A percentile compares a stretch with the other conserved stretches of the same genome.
Conservation (phyloP, 2,888 invertebrate genomes). For the Coelogynopora nodosa region DNA sequence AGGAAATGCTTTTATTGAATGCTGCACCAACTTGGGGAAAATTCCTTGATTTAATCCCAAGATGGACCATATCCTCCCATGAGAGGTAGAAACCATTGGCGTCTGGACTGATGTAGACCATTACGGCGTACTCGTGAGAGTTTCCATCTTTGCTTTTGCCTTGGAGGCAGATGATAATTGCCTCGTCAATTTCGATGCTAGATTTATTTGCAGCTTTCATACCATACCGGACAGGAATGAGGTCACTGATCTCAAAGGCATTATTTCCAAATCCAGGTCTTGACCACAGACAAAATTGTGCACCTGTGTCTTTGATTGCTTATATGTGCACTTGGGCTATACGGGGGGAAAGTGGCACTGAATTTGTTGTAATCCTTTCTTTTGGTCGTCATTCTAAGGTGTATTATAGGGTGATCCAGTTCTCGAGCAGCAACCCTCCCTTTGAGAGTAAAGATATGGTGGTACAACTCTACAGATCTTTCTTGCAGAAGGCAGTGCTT, state of each 20-base stretch:
- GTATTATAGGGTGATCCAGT: neutral
- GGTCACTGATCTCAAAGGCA: neutral
- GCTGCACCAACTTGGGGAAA: conserved; percentile 4
- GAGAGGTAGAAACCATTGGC: conserved; percentile 6
- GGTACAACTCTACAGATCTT: too few species aligned
- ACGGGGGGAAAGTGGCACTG: neutral
- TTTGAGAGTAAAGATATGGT: too few species aligned
- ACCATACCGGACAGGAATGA: neutral
- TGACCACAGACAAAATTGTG: conserved; percentile 20
- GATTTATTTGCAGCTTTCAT: neutral
- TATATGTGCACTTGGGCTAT: neutral
- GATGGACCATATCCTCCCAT: neutral
- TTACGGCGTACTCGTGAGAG: neutral
- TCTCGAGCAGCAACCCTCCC: neutral
- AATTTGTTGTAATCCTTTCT: neutral
- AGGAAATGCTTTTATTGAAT: neutral
- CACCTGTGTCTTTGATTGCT: neutral
- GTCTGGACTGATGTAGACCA: conserved; percentile 15
- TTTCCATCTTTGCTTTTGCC: neutral
- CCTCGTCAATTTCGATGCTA: neutral
- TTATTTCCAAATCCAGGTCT: neutral
- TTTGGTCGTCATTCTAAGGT: neutral
- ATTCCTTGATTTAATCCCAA: neutral
- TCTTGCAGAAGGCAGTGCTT: neutral
- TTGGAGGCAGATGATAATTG: neutral